A percentile compares a stretch with the other conserved stretches of the same genome.
Evolutionary conservation across 2,888 invertebrate species (phyloP).

Genomic region (Xylophagus ater): DNA sequence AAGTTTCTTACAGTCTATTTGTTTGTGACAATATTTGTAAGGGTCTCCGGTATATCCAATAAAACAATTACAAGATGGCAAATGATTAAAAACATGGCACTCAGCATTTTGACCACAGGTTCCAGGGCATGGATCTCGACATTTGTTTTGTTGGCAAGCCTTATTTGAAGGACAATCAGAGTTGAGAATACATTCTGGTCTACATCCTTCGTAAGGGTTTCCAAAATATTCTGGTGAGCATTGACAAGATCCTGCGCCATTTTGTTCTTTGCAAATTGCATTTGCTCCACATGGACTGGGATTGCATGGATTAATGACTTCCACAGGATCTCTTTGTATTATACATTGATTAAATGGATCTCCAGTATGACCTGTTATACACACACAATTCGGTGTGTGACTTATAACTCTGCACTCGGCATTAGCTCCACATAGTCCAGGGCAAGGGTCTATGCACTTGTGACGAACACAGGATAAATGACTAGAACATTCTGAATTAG

Average conservation of each 20-base stretch:
- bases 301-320: constrained; percentile 42
- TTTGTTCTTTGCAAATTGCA: constrained; percentile 54
- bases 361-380: constrained; percentile 51
- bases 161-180: constrained; percentile 62
- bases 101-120: constrained; percentile 62
- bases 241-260: constrained; percentile 55
- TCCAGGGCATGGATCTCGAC: constrained; percentile 67
- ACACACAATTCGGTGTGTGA: constrained; percentile 48
- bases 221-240: constrained; percentile 54
- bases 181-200: constrained; percentile 66
- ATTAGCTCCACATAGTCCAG: constrained; percentile 49
- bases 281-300: constrained; percentile 58
- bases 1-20: constrained; percentile 46
- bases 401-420: constrained; percentile 48
- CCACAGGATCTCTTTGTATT: constrained; percentile 28
- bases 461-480: constrained; percentile 58
- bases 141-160: constrained; percentile 63
- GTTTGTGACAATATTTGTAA: constrained; percentile 49
- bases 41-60: constrained; percentile 65
- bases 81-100: constrained; percentile 60
- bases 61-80: constrained; percentile 57
- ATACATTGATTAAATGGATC: constrained; percentile 51
- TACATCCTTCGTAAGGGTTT: constrained; percentile 58
- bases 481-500: constrained; percentile 56
- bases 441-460: constrained; percentile 62